Conservation (phyloP, 1,140 invertebrate genomes). For the Musca domestica region DNA sequence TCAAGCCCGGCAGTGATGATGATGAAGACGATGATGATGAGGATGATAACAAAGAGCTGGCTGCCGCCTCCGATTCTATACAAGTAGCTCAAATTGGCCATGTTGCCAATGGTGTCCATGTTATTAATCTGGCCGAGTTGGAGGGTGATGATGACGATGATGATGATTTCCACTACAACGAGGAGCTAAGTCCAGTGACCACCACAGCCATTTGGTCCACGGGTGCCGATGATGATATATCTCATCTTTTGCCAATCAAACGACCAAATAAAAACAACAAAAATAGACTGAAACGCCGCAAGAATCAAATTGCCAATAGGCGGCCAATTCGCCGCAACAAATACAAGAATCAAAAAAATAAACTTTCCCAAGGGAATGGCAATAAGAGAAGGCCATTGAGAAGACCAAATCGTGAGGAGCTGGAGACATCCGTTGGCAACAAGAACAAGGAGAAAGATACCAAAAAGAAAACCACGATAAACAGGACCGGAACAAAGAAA, state of each 20-base stretch:
- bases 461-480: too few relatives aligned
- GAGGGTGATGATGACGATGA: constrained; percentile 3
- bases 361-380: constrained; percentile 26
- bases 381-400: constrained; percentile 26
- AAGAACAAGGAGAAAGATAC: not conserved
- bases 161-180: constrained; percentile 24
- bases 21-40: constrained; percentile 21
- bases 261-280: too few relatives aligned
- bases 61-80: constrained; percentile 20
- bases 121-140: too few relatives aligned
- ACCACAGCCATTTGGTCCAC: constrained; percentile 42
- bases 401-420: constrained; percentile 16
- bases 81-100: too few relatives aligned
- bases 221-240: constrained; percentile 27
- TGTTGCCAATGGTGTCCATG: too few relatives aligned
- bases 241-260: too few relatives aligned
- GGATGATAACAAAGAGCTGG: constrained; percentile 28
- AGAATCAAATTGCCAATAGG: too few relatives aligned
- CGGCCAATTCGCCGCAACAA: too few relatives aligned
- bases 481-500: too few relatives aligned
- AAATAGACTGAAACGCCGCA: too few relatives aligned
- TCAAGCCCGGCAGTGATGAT: constrained; percentile 24
- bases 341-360: too few relatives aligned
- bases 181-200: constrained; percentile 26
- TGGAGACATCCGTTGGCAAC: constrained; percentile 28